A percentile compares a stretch with the other conserved stretches of the same genome.
Conservation (phyloP, 2,888 invertebrate genomes). For the Cephus spinipes region DNA sequence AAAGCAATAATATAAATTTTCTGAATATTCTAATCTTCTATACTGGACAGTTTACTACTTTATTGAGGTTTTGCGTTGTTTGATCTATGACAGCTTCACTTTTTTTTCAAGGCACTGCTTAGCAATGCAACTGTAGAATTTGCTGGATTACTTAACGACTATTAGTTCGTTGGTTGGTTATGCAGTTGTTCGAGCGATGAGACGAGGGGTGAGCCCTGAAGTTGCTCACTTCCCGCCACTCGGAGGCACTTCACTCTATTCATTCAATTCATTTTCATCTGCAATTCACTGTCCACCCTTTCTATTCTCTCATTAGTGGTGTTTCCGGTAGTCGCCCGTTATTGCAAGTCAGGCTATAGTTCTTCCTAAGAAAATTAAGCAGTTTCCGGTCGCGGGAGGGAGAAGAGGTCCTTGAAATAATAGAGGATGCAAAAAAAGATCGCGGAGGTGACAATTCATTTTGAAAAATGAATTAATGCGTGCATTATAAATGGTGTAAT, state of each 20-base stretch:
- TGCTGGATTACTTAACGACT: neutral
- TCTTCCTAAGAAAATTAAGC: conserved; percentile 57
- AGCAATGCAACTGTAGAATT: neutral
- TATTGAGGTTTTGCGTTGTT: neutral
- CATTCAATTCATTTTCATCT: conserved; percentile 66
- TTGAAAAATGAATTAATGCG: neutral
- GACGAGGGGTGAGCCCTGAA: conserved; percentile 23
- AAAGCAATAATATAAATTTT: too few species aligned
- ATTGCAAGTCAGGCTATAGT: conserved; percentile 15
- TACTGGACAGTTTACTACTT: neutral
- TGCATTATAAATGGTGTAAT: neutral
- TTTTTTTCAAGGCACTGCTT: neutral
- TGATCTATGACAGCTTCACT: neutral
- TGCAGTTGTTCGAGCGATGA: neutral
- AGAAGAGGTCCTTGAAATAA: neutral
- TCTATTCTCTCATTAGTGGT: conserved; percentile 60
- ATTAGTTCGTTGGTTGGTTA: neutral
- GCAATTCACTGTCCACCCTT: conserved; percentile 58
- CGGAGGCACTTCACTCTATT: conserved; percentile 61
- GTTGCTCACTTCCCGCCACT: conserved; percentile 66
- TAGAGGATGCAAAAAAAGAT: neutral
- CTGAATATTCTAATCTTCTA: neutral
- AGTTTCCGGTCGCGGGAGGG: conserved; percentile 30
- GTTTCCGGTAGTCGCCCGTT: conserved; percentile 56
- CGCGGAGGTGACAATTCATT: neutral